Base-by-base conservation (phyloP, 1,140 invertebrate genomes). In the Drosophila lini region DNA sequence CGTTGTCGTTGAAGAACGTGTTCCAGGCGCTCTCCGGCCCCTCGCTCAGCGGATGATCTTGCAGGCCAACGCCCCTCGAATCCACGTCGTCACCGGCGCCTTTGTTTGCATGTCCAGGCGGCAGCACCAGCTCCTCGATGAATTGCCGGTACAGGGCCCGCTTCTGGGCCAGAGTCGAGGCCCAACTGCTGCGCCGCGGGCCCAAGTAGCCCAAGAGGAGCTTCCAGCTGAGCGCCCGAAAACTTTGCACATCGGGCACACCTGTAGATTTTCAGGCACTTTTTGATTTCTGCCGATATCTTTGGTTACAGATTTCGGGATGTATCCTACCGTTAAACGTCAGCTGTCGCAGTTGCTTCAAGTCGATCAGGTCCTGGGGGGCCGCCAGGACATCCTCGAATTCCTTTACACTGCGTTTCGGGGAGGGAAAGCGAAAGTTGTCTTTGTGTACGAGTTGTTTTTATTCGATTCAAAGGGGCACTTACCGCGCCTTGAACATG, bases 11-110 rank as follows among this genome's bases (percentile, higher is more conserved):
- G 92, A 99, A 99, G 92, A 95, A 98, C 28, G 89, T 92, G 69
- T 97, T 96, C 98, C 98, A 99, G 61, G 97, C 96, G 84, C 98
- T 98, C 70, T 97, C 96, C 3, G 98, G 98, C 91, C 97, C 98
- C 22, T 96, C 95, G 93, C 97, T 99, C n/a, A 99, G 92, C 5
- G 98, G 98, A 95, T 99, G 97, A 93, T 98, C 97, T 55, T 94
- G 92, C 45, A 91, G 55, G 42, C 78, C 84, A 80, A 86, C 82
- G 82, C 82, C 82, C 82, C 79, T 69, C 1, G 76, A 77, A 55
- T 88, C 62, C 13, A n/a, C 47, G 25, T 36, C 40, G 40, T 58
- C 68, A 3, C 93, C 94, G 5, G 94, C 94, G 78, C 95, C 94
- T 28, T 94, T 92, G 69, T 93, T 92, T n/a, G 93, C 93, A 22